These are phyloP conservation scores for Contarinia nasturtii DNA, from an alignment of 1,140 invertebrate genomes.

Conservation along the genomic window DNA sequence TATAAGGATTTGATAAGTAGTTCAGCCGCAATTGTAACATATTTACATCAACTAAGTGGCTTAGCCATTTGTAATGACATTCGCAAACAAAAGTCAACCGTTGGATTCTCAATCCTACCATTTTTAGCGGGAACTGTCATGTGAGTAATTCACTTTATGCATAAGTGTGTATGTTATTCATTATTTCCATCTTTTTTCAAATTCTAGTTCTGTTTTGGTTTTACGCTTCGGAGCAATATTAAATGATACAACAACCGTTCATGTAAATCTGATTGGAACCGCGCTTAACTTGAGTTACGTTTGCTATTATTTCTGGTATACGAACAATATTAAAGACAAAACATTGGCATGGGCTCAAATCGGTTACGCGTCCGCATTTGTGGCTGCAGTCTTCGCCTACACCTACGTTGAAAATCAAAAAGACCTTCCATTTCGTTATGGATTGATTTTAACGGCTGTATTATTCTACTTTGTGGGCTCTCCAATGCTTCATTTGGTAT, in stretches of 20 bases:
- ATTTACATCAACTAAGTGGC: conserved; percentile 42
- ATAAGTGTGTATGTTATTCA: background rate
- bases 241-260: conserved; percentile 47
- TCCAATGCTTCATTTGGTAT: conserved; percentile 50
- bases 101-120: conserved; percentile 38
- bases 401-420: conserved; percentile 37
- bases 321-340: conserved; percentile 28
- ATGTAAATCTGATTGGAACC: conserved; percentile 50
- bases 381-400: conserved; percentile 38
- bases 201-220: conserved; percentile 43
- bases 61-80: conserved; percentile 47
- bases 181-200: conserved; percentile 4
- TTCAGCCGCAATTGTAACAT: conserved; percentile 34
- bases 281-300: conserved; percentile 42
- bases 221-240: conserved; percentile 48
- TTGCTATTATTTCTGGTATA: conserved; percentile 40
- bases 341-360: conserved; percentile 30
- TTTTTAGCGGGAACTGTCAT: conserved; percentile 54
- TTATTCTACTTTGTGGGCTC: conserved; percentile 45
- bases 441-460: conserved; percentile 44
- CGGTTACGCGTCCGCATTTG: conserved; percentile 25
- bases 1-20: conserved; percentile 33
- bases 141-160: conserved; percentile 31
- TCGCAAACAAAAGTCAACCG: conserved; percentile 38
- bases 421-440: conserved; percentile 43